Evolutionary conservation across 2,888 invertebrate genomes (phyloP).

Genomic region (Deroplatys truncata): DNA sequence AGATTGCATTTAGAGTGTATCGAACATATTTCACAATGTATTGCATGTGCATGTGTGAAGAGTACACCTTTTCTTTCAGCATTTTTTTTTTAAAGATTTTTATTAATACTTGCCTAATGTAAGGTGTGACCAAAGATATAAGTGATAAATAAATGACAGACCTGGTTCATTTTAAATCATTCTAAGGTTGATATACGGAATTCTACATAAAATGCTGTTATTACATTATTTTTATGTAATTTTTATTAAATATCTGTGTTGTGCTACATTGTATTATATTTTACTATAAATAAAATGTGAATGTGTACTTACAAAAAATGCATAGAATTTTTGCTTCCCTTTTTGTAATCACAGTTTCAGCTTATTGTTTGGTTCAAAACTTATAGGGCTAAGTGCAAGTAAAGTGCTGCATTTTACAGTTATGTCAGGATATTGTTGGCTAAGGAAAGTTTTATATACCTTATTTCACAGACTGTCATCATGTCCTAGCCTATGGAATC

Average conservation of each 20-base stretch:
- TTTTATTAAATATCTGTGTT: not conserved
- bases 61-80: not conserved
- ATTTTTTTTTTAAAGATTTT: not conserved
- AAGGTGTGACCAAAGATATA: not conserved
- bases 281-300: not conserved
- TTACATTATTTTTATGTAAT: not conserved
- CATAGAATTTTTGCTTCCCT: not conserved
- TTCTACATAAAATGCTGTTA: not conserved
- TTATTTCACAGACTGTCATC: no score
- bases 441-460: no score
- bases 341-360: not conserved
- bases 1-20: not conserved
- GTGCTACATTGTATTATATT: not conserved
- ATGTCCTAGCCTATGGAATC: no score
- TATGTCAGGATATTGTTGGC: no score
- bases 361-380: no score
- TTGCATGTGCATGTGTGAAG: not conserved
- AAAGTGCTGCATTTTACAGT: no score
- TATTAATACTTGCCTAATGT: not conserved
- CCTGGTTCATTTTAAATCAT: not conserved
- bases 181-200: not conserved
- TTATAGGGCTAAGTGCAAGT: no score
- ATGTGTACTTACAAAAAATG: not conserved
- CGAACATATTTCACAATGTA: not conserved
- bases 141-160: not conserved